A percentile compares a stretch with the other conserved stretches of the same genome.
Evolutionary conservation across 2,113 vertebrate species (phyloP).

Genomic region (Cephalophus harveyi): DNA sequence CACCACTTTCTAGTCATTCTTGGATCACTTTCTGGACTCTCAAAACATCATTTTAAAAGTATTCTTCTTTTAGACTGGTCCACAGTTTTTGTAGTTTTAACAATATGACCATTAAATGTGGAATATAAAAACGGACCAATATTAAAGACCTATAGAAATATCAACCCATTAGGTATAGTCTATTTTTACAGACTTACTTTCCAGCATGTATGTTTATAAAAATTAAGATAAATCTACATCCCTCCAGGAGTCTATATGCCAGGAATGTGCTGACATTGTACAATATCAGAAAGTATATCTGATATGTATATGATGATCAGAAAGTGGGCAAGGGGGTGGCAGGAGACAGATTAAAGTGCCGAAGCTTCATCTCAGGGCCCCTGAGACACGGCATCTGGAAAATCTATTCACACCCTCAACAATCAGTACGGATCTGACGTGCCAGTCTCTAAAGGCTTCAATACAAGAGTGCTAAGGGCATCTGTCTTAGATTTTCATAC

Average conservation of each 20-base stretch:
- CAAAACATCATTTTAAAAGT: neutral
- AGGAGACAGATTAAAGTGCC: neutral
- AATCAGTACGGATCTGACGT: neutral
- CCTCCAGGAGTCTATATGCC: neutral
- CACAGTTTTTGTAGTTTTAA: neutral
- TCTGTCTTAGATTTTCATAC: neutral
- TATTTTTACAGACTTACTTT: neutral
- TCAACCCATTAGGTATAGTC: neutral
- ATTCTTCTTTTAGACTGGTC: neutral
- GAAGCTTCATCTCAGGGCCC: neutral
- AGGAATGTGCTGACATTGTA: fast-evolving
- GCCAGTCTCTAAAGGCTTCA: neutral
- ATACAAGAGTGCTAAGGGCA: neutral
- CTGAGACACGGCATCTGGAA: neutral
- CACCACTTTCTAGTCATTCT: neutral
- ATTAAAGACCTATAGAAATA: neutral
- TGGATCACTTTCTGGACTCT: neutral
- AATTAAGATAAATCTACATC: slow-evolving; percentile 24
- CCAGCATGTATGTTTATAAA: slow-evolving; percentile 9
- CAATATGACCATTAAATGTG: neutral
- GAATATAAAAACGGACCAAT: neutral
- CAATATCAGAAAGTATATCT: neutral
- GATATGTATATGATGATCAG: neutral
- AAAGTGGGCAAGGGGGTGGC: neutral
- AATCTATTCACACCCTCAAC: neutral